Base-by-base conservation (phyloP, 2,888 invertebrate species). In the Monochamus alternatus region DNA sequence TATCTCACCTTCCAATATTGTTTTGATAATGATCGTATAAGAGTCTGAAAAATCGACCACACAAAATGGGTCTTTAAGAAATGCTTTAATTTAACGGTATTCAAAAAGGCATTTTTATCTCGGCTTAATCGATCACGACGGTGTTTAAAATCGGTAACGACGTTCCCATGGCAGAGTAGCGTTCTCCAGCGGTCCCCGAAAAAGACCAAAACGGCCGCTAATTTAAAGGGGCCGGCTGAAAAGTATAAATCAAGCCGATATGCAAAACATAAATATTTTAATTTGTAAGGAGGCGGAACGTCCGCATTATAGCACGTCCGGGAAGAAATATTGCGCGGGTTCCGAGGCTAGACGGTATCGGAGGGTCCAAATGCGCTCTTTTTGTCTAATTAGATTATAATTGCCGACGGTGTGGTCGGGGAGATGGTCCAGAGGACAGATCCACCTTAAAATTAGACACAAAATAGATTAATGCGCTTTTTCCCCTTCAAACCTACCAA, bases 261-360 rank as follows among this genome's bases (percentile, higher is more conserved):
- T 87, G 87, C 87, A 86, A 87, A 87, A 86, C 86, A 85, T 85
- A 85, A 85, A 86, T 86, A 87, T 87, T 86, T 87, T 87, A 87
- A 87, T 87, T 86, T 86, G 84, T 84, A 83, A 84, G 84, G 84
- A 84, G 88, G 88, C 88, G 88, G 87, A 81, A 84, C 88, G 82
- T 84, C 81, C 83, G 84, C 84, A 83, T 85, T 86, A 87, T 85
- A 86, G 85, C 84, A 84, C 86, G 86, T 84, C 85, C 80, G 81
- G 81, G 82, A 85, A 86, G 86, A 87, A 86, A 87, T 87, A 87
- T 87, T 84, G 86, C 84, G 84, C 84, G 81, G 81, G 81, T 81
- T 82, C 74, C 63, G 3, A 22, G 73, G 74, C 68, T 51, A 65
- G 30, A 43, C 68, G 66, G 76, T 76, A 74, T 71, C 65, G 30